Conservation (phyloP, 2,888 invertebrate genomes). For the Phania funesta region DNA sequence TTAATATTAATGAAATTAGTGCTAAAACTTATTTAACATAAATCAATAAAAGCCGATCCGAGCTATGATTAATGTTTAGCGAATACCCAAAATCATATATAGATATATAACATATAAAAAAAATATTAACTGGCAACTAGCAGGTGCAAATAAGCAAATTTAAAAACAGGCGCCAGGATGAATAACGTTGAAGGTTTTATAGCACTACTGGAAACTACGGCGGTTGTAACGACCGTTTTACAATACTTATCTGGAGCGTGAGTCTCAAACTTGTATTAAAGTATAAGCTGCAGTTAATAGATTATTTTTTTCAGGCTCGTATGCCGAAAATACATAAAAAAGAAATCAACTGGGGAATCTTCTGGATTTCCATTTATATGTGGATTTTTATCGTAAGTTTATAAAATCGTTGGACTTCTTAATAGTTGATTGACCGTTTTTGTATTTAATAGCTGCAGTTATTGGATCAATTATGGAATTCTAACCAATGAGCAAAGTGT, state of each 20-base stretch:
- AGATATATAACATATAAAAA: too few relatives aligned
- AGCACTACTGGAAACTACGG: slow-evolving; percentile 80
- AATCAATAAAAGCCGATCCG: background rate
- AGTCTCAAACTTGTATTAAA: slow-evolving; percentile 79
- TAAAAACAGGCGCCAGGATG: slow-evolving; percentile 46
- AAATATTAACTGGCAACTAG: background rate
- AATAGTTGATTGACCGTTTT: background rate
- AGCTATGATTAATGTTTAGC: slow-evolving; percentile 31
- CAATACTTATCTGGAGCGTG: slow-evolving; percentile 94
- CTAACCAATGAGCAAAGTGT: slow-evolving; percentile 87
- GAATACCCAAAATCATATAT: background rate
- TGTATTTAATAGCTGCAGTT: slow-evolving; percentile 83
- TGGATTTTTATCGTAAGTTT: slow-evolving; percentile 87
- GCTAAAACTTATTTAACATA: slow-evolving; percentile 11
- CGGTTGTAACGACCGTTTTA: slow-evolving; percentile 88
- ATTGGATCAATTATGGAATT: slow-evolving; percentile 91
- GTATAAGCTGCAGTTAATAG: background rate
- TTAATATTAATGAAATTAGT: slow-evolving; percentile 24
- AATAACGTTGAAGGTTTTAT: slow-evolving; percentile 69
- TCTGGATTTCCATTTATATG: slow-evolving; percentile 89
- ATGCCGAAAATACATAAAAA: slow-evolving; percentile 87
- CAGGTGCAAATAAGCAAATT: background rate
- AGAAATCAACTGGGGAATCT: slow-evolving; percentile 88
- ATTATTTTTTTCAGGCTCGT: slow-evolving; percentile 83
- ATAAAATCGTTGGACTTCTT: background rate